Percentiles rank a stretch among this genome's conserved stretches.
These are phyloP conservation scores for Periophthalmodon schlosseri DNA, from an alignment of 2,113 vertebrate genomes.

Conservation along the genomic window DNA sequence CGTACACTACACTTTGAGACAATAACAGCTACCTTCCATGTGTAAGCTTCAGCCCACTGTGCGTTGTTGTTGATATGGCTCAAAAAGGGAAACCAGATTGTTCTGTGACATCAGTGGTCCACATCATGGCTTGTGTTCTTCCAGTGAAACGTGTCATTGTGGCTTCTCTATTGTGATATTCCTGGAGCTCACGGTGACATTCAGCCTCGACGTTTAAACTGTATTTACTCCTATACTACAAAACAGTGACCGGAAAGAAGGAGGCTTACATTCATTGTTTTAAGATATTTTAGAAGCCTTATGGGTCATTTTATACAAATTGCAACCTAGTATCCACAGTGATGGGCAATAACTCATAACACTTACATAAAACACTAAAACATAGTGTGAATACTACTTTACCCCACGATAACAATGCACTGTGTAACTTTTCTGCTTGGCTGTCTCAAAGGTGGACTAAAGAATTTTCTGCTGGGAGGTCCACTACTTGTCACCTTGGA, in stretches of 20 bases:
- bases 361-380: not conserved
- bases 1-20: not conserved
- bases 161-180: slow-evolving; percentile 17
- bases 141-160: slow-evolving; percentile 34
- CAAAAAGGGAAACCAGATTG: slow-evolving; percentile 38
- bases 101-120: slow-evolving; percentile 38
- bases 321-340: not conserved
- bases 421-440: too few relatives aligned
- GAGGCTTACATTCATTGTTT: not conserved
- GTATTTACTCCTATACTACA: not conserved
- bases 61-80: slow-evolving; percentile 36
- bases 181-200: not conserved
- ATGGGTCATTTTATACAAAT: not conserved
- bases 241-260: slow-evolving; percentile 4
- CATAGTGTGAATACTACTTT: not conserved
- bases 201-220: not conserved
- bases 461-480: too few relatives aligned
- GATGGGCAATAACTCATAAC: too few relatives aligned
- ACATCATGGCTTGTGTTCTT: slow-evolving; percentile 26
- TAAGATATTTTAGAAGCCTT: not conserved
- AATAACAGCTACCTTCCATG: not conserved
- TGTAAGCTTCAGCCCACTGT: not conserved
- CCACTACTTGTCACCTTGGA: too few relatives aligned
- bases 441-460: too few relatives aligned
- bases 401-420: too few relatives aligned